phyloP scores from a whole-genome alignment of 2,113 vertebrate species.

The Ploceus nigricollis region DNA sequence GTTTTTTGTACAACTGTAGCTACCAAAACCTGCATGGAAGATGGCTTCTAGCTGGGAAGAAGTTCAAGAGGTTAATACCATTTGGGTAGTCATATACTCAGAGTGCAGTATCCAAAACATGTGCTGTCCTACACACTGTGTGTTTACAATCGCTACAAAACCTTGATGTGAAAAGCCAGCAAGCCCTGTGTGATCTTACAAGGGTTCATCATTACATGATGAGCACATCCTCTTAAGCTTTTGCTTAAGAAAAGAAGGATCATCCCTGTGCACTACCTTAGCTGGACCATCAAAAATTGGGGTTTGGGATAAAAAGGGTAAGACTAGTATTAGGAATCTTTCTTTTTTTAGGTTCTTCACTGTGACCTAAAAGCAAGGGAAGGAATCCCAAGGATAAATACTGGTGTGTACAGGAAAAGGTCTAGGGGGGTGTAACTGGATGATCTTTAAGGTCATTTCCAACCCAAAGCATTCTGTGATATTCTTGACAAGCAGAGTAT shows the following conservation, averaged over 20 bases:
- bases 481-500: neutral
- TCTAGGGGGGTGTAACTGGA: neutral
- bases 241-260: conserved; percentile 35
- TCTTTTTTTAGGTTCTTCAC: neutral
- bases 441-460: neutral
- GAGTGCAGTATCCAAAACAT: neutral
- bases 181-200: conserved; percentile 24
- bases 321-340: neutral
- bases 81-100: neutral
- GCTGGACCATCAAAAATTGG: neutral
- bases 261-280: neutral
- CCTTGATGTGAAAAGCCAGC: conserved; percentile 30
- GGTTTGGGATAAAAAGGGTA: neutral
- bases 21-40: neutral
- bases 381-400: neutral
- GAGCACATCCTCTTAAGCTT: conserved; percentile 32
- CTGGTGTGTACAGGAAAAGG: neutral
- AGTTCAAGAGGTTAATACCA: neutral
- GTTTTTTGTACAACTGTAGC: neutral
- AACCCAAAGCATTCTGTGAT: neutral
- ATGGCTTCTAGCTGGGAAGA: neutral
- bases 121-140: neutral
- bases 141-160: neutral
- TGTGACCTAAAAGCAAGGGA: neutral
- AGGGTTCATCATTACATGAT: conserved; percentile 27